Evolutionary conservation across 2,797 vertebrate species (phyloP), one percentile per base, ranked within the genome.

Genomic region (Cyprinodon diabolis): DNA sequence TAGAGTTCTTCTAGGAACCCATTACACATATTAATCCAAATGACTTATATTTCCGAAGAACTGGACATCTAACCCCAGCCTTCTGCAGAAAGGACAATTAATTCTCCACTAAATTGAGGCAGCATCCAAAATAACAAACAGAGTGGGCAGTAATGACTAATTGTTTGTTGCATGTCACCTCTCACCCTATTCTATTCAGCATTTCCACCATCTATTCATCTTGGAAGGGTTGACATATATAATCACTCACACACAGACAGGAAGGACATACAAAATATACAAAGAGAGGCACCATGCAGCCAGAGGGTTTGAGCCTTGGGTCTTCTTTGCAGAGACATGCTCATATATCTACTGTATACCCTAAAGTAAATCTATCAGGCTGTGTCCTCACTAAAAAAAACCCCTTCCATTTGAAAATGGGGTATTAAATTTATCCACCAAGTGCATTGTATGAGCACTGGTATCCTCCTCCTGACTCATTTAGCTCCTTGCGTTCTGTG

Each of bases 401-500:
- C 7, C 40, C 52, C 37, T 72, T 45, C 40, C 71, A 66, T 70
- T 83, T 87, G 11, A 62, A 78, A 84, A 82, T 62, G 52, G 84
- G 68, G 52, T 69, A 65, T 79, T 79, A 56, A 30, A 86, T 79
- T 69, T 80, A 83, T 87, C 79, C 82, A 86, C 63, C 21, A 37
- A 80, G 69, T 76, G 55, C 48, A 77, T 76, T 81, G 76, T 81
- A 48, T 60, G 66, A 78, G 69, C 56, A 37, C 51, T 68, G 76
- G 81, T 85, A 80, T 90, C 65, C 84, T 88, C 81, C 76, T 82
- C 82, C 51, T 83, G 72, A 81, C 72, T 85, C 82, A 82, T 85
- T 91, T 76, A 82, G 79, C 76, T 78, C 87, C 79, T 58, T n/a
- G 66, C 77, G 66, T 69, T 66, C 45, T 75, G 78, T 83, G 82